Percentiles rank a stretch among this genome's conserved stretches.
These are phyloP conservation scores for Podabrus alpinus DNA, from an alignment of 2,888 invertebrate genomes.

Conservation along the genomic window DNA sequence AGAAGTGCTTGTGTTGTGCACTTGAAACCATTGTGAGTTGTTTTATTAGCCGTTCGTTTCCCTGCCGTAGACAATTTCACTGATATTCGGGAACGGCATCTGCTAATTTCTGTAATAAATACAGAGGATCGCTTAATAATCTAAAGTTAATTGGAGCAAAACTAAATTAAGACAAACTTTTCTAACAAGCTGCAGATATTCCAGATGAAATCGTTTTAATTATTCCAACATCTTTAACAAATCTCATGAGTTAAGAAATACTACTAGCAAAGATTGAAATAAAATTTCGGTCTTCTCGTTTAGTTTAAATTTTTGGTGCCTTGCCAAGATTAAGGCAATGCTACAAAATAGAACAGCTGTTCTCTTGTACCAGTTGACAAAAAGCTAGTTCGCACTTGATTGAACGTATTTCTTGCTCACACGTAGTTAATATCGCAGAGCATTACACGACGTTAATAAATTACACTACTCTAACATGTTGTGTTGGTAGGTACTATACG, in stretches of 20 bases:
- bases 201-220: conserved; percentile 45
- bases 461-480: conserved; percentile 31
- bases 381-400: conserved; percentile 34
- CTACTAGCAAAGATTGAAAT: conserved; percentile 31
- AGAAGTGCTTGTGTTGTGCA: not conserved
- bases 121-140: conserved; percentile 39
- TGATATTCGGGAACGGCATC: conserved; percentile 29
- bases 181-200: conserved; percentile 36
- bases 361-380: conserved; percentile 32
- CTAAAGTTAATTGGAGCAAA: conserved; percentile 42
- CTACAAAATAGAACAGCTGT: conserved; percentile 33
- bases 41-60: conserved; percentile 22
- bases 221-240: conserved; percentile 37
- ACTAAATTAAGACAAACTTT: conserved; percentile 39
- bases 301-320: conserved; percentile 34
- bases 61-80: conserved; percentile 21
- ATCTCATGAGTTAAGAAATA: conserved; percentile 28
- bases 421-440: conserved; percentile 35
- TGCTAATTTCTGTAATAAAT: conserved; percentile 32
- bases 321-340: conserved; percentile 34
- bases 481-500: conserved; percentile 23
- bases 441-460: conserved; percentile 38
- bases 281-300: conserved; percentile 26
- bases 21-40: conserved; percentile 25
- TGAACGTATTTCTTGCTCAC: conserved; percentile 35